These are phyloP conservation scores for Toxostoma redivivum DNA, from an alignment of 2,113 vertebrate species.

Conservation along the genomic window DNA sequence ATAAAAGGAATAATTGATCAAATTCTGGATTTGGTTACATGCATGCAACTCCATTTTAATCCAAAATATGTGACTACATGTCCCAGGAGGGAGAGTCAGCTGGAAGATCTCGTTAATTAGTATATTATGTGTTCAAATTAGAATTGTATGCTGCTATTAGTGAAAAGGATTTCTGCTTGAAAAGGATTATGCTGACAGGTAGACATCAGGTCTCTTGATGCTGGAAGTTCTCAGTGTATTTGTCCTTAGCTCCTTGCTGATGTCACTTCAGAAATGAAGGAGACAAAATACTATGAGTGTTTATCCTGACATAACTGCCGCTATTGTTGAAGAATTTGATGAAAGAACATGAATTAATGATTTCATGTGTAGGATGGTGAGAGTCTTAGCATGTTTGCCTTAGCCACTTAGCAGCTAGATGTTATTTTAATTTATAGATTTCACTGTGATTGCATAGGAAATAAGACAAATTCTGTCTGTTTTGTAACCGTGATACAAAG, in stretches of 20 bases:
- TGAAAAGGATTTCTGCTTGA: not conserved
- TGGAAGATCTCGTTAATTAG: slow-evolving; percentile 36
- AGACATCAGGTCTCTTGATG: not conserved
- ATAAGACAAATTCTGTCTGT: not conserved
- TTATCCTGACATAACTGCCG: not conserved
- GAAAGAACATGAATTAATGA: not conserved
- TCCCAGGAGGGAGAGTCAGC: slow-evolving; percentile 44
- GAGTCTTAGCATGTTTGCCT: not conserved
- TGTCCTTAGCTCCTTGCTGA: not conserved
- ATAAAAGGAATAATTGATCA: slow-evolving; percentile 36
- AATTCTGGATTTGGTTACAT: slow-evolving; percentile 32
- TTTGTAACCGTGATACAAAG: not conserved
- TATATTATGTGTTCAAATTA: slow-evolving; percentile 18
- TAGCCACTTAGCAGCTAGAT: not conserved
- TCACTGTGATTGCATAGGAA: not conserved
- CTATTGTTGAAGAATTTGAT: not conserved
- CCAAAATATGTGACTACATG: slow-evolving; percentile 10
- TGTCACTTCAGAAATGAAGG: not conserved
- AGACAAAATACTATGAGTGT: not conserved
- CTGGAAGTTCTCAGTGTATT: not conserved
- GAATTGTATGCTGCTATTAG: slow-evolving; percentile 5
- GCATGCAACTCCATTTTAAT: not conserved
- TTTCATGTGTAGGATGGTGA: not conserved
- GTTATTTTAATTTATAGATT: not conserved
- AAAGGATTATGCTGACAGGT: slow-evolving; percentile 7